Evolutionary conservation across 1,140 invertebrate species (phyloP), one percentile per base, ranked within the genome.

Genomic region (Habropoda laboriosa): DNA sequence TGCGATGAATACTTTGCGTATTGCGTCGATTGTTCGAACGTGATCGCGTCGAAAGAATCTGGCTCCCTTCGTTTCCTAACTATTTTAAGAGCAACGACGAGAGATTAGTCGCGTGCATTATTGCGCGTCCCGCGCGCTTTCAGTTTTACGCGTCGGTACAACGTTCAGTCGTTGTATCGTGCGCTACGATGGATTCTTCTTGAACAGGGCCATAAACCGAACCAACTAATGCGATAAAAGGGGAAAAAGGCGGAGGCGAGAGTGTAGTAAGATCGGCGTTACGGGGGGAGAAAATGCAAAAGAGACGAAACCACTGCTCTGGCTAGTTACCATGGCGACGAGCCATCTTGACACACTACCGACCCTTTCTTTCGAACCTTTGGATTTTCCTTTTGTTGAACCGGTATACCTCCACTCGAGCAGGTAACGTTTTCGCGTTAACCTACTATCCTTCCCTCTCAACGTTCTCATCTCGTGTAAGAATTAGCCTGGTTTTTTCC

Each of bases 301-400:
- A 86, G 81, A 75, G 79, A 75, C 71, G 55, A 67, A 76, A 58
- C n/a, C 73, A 86, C 75, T 80, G n/a, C 88, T 78, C 85, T 63
- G 40, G 63, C 79, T 72, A 66, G 90, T 91, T 87, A 74, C 89
- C 81, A 91, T 91, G 88, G 89, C 67, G 79, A 91, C 88, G 74
- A 85, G 88, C 88, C 89, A 91, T 91, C 89, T 91, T 90, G 89
- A 90, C 88, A 89, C 87, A 89, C 79, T 89, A 81, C 79, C 51
- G 60, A 10, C 66, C 80, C 73, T 82, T 79, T 80, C 75, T 68
- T 71, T 78, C 78, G 27, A 63, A 68, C 47, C 81, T 73, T 53
- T 27, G 58, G 38, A 73, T 63, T 64, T 61, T 61, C 75, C 57
- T 71, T 71, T 78, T 78, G 55, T 78, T 35, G 35, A 51, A 30